Base-by-base conservation (phyloP, 1,140 invertebrate genomes). In the Drosophila sechellia region DNA sequence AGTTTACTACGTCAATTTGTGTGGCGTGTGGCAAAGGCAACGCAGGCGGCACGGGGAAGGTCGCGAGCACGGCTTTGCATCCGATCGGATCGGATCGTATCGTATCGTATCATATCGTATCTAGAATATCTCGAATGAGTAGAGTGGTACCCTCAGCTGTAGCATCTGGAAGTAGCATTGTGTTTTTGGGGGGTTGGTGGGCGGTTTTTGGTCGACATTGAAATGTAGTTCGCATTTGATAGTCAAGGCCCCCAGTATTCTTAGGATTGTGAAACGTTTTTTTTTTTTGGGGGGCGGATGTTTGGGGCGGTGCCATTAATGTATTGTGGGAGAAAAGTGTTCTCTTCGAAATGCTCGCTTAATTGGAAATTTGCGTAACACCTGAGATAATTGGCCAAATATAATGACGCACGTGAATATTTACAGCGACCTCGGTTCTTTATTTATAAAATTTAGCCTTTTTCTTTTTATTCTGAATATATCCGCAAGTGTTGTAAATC, bases 1-100 rank as follows among this genome's bases (percentile, higher is more conserved):
- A 70, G 64, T 40, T 54, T 54, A 64, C 71, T 74, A 74, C 71
- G 71, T 74, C 70, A 74, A 74, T 74, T 54, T 74, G 58, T 46
- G 55, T 59, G 56, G 70, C 48, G 68, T 72, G 68, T 53, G 70
- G 66, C 69, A 61, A 25, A 59, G 34, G 12, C 39, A 17, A 39
- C 20, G 17, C 11, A 31, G 39, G 17, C 27, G 11, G 8, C 11
- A 13, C 12, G 27, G 37, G 52, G 71, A 74, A 74, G 70, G 71
- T 56, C 71, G 71, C 63, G 42, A 42, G 42, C 54, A 56, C 31
- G 43, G 59, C 60, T 45, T 35, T 17, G 17, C 22, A 60, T 27
- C 5, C 5, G 27, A 27, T 31, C 31, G 31, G 0, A 31, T 31
- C 27, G 6, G 31, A 31, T 31, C 27, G 27, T 31, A 31, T 31